Evolutionary conservation across 2,113 vertebrate genomes (phyloP).

Genomic region (Melospiza melodia): DNA sequence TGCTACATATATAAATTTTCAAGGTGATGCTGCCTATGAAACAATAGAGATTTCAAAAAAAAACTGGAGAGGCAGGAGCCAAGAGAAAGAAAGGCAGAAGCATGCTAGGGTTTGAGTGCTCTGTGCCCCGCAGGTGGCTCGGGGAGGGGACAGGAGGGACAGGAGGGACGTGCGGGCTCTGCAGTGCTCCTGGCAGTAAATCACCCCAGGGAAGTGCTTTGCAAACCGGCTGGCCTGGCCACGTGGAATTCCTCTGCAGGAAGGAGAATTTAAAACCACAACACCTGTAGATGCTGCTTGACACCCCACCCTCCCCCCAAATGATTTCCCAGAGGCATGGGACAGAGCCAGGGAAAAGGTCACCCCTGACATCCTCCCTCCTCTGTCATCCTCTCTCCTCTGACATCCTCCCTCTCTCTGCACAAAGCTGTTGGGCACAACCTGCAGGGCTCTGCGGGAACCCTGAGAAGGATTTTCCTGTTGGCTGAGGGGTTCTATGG

Average conservation of each 20-base stretch:
- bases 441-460: background rate
- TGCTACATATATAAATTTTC: background rate
- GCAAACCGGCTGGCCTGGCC: background rate
- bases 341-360: background rate
- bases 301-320: background rate
- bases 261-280: background rate
- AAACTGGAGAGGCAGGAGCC: background rate
- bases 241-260: background rate
- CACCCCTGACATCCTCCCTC: background rate
- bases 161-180: background rate
- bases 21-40: background rate
- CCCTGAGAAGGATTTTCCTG: background rate
- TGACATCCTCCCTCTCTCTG: too few species aligned
- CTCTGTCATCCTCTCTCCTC: too few species aligned
- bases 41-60: background rate
- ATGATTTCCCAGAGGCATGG: background rate
- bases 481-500: background rate
- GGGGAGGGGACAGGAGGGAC: background rate
- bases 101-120: background rate
- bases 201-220: background rate
- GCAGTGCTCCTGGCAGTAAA: background rate
- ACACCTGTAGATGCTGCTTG: background rate
- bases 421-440: background rate
- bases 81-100: background rate
- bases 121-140: background rate